These are phyloP conservation scores for Dione vanillae DNA, from an alignment of 2,888 invertebrate genomes.

Conservation along the genomic window DNA sequence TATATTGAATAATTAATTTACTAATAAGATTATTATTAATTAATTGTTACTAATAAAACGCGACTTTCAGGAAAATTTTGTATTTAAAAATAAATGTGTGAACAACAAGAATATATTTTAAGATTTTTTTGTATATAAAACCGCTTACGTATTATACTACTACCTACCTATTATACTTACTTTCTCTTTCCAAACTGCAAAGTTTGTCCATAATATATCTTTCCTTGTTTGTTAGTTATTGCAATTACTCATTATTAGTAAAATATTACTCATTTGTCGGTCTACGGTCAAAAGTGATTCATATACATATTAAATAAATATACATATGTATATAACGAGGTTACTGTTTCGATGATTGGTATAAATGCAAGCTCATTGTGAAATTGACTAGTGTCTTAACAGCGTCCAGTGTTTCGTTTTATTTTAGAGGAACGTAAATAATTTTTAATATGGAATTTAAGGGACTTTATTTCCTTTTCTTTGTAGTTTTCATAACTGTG, in stretches of 20 bases:
- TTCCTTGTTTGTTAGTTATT: not conserved
- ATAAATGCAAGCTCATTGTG: slow-evolving; percentile 42
- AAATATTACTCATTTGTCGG: not conserved
- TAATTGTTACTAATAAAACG: too few relatives aligned
- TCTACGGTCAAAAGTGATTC: slow-evolving; percentile 27
- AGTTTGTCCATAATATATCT: not conserved
- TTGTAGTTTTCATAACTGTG: slow-evolving; percentile 31
- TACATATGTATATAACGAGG: slow-evolving; percentile 23
- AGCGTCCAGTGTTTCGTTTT: not conserved
- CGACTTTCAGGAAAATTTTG: too few relatives aligned
- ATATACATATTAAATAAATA: slow-evolving; percentile 22
- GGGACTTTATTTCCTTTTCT: slow-evolving; percentile 33
- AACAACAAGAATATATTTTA: too few relatives aligned
- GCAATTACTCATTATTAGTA: not conserved
- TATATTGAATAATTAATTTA: too few relatives aligned
- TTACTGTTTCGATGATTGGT: slow-evolving; percentile 40
- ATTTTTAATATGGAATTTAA: slow-evolving; percentile 42
- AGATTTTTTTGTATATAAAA: too few relatives aligned
- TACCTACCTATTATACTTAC: not conserved
- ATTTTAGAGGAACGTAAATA: slow-evolving; percentile 1
- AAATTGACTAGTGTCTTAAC: slow-evolving; percentile 30
- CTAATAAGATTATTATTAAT: too few relatives aligned
- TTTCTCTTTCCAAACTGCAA: slow-evolving; percentile 2
- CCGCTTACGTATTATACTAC: too few relatives aligned
- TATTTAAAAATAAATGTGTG: too few relatives aligned